Percentiles rank a stretch among this genome's conserved stretches.
Evolutionary conservation across 2,888 invertebrate species (phyloP).

Genomic region (Galerucella calmariensis): DNA sequence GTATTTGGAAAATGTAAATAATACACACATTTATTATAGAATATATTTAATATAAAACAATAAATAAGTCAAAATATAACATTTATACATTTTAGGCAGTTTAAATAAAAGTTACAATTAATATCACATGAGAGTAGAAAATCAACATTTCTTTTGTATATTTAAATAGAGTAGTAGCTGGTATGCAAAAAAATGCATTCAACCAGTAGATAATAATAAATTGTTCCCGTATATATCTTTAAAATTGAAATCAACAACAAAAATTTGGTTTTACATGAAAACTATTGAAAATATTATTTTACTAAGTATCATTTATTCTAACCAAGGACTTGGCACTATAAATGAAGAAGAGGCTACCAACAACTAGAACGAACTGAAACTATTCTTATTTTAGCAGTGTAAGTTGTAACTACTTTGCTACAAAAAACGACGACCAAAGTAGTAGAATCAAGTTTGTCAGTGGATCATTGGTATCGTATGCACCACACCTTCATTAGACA

Average conservation of each 20-base stretch:
- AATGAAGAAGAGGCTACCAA: too few relatives aligned
- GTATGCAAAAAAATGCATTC: constrained; percentile 5
- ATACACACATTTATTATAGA: constrained; percentile 17
- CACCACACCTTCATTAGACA: too few relatives aligned
- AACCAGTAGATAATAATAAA: constrained; percentile 1
- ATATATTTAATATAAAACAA: constrained; percentile 36
- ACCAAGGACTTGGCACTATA: too few relatives aligned
- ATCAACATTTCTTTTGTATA: constrained; percentile 8
- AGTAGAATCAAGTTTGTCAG: too few relatives aligned
- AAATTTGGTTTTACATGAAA: neutral
- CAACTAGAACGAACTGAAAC: too few relatives aligned
- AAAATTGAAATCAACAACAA: neutral
- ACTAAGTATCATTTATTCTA: too few relatives aligned
- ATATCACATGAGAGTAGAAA: constrained; percentile 32
- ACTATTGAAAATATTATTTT: too few relatives aligned
- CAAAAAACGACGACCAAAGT: too few relatives aligned
- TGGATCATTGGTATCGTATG: too few relatives aligned
- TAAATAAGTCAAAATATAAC: constrained; percentile 34
- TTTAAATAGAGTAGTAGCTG: constrained; percentile 12
- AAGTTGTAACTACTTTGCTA: too few relatives aligned
- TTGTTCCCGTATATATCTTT: constrained; percentile 26
- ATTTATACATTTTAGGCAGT: constrained; percentile 34
- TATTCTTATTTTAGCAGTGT: too few relatives aligned
- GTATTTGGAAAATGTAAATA: neutral
- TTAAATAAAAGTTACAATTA: constrained; percentile 27